phyloP scores from a whole-genome alignment of 2,888 invertebrate species.

The Troilus luridus region DNA sequence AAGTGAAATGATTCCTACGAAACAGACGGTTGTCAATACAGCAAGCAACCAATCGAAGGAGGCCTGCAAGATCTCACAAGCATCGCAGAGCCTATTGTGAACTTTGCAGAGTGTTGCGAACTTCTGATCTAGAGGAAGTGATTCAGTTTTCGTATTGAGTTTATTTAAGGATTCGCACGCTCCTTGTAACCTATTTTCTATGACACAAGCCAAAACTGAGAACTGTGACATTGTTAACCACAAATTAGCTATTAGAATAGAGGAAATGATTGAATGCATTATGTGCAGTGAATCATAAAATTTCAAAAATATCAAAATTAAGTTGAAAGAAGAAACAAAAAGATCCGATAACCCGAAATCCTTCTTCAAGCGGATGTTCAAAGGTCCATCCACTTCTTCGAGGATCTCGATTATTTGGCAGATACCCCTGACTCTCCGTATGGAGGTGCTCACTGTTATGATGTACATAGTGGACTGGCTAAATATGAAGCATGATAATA shows the following conservation, averaged over 20 bases:
- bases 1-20: not conserved
- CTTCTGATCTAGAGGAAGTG: not conserved
- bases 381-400: not conserved
- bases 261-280: not conserved
- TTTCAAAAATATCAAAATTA: not conserved
- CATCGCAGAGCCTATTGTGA: not conserved
- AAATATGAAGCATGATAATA: not conserved
- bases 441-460: not conserved
- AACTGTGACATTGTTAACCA: not conserved
- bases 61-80: not conserved
- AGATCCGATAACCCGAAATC: not conserved
- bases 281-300: not conserved
- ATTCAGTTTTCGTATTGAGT: not conserved
- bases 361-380: not conserved
- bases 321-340: not conserved
- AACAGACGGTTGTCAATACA: not conserved
- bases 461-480: not conserved
- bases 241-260: not conserved
- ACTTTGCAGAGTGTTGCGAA: not conserved
- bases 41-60: not conserved
- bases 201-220: not conserved
- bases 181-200: not conserved
- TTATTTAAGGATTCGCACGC: not conserved
- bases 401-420: not conserved
- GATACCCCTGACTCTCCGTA: not conserved